A percentile compares a stretch with the other conserved stretches of the same genome.
phyloP scores from a whole-genome alignment of 1,140 invertebrate genomes.

The Galleria mellonella region DNA sequence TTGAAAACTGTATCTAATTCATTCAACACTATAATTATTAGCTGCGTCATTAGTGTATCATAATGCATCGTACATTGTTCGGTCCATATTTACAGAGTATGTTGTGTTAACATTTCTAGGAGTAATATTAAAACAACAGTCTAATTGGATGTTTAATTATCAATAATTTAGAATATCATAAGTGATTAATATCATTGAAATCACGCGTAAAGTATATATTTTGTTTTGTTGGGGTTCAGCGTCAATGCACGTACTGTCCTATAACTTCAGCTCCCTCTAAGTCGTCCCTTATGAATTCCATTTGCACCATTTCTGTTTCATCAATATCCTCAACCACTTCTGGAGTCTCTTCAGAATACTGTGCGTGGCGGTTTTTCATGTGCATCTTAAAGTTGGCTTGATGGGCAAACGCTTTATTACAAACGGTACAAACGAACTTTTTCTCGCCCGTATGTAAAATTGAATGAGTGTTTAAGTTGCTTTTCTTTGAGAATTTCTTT shows the following conservation, averaged over 20 bases:
- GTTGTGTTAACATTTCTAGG: no score
- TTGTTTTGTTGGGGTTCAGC: neutral
- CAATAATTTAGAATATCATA: no score
- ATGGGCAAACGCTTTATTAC: slow-evolving; percentile 70
- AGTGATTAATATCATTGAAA: no score
- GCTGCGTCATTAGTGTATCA: no score
- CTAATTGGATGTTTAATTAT: no score
- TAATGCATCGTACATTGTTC: no score
- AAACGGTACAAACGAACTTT: slow-evolving; percentile 68
- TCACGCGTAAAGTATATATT: no score
- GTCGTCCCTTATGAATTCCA: slow-evolving; percentile 36
- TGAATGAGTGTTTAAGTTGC: slow-evolving; percentile 74
- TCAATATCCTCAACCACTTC: slow-evolving; percentile 23
- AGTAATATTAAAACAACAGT: no score
- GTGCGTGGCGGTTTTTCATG: slow-evolving; percentile 34
- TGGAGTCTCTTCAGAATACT: slow-evolving; percentile 12
- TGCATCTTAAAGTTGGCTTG: slow-evolving; percentile 47
- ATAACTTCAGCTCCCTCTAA: slow-evolving; percentile 28
- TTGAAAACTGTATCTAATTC: no score
- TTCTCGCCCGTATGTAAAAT: slow-evolving; percentile 75
- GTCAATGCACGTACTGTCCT: slow-evolving; percentile 15
- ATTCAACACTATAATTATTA: no score
- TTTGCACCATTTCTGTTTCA: slow-evolving; percentile 30
- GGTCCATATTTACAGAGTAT: no score
- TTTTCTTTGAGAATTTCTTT: slow-evolving; percentile 76